Conservation (phyloP, 2,888 invertebrate species). For the Panzeria rudis region DNA sequence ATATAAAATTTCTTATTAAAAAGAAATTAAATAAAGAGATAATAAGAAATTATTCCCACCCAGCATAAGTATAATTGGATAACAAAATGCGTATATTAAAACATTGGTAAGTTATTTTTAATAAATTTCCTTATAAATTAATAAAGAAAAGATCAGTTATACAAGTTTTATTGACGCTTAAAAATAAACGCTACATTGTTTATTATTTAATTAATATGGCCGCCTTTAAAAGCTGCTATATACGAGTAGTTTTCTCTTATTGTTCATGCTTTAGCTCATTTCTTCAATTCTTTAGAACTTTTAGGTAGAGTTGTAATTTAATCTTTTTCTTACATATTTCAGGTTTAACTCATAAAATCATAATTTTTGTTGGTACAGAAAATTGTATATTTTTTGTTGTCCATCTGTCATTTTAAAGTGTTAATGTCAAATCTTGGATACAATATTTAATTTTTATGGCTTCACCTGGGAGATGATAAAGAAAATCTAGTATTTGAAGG, state of each 20-base stretch:
- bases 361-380: neutral
- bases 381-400: neutral
- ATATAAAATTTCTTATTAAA: conserved; percentile 27
- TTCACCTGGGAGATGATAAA: conserved; percentile 18
- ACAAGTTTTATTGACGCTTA: neutral
- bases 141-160: neutral
- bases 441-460: conserved; percentile 41
- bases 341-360: neutral
- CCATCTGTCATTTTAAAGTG: conserved; percentile 55
- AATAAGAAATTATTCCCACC: conserved; percentile 20
- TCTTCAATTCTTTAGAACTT: conserved; percentile 37
- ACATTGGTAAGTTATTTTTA: conserved; percentile 76
- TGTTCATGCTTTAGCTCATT: neutral
- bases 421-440: conserved; percentile 39
- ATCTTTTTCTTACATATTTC: conserved; percentile 3
- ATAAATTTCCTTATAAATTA: conserved; percentile 5
- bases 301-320: conserved; percentile 43
- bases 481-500: neutral
- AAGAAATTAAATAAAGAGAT: conserved; percentile 41
- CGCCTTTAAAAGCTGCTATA: neutral
- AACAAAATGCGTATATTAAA: conserved; percentile 78
- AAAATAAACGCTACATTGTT: conserved; percentile 29
- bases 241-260: neutral
- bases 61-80: conserved; percentile 53
- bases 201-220: conserved; percentile 25